Conservation (phyloP, 1,140 invertebrate species). For the Drosophila sturtevanti region DNA sequence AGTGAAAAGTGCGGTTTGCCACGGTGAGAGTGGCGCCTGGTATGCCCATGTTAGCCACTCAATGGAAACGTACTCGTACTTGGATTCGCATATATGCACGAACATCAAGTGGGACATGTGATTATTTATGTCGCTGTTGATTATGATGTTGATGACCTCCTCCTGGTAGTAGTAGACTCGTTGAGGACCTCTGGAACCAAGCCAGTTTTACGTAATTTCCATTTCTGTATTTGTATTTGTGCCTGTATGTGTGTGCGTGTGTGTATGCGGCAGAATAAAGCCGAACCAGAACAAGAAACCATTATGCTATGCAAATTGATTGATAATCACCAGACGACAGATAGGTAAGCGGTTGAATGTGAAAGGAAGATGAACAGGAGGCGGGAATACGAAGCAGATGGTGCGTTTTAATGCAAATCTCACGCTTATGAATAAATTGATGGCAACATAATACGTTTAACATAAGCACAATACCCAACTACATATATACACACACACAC, state of each 20-base stretch:
- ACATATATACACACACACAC: slow-evolving; percentile 31
- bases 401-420: slow-evolving; percentile 38
- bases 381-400: slow-evolving; percentile 13
- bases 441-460: slow-evolving; percentile 34
- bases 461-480: neutral
- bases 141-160: slow-evolving; percentile 65
- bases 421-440: slow-evolving; percentile 49
- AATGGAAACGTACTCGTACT: slow-evolving; percentile 41
- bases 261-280: neutral
- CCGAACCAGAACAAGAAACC: slow-evolving; percentile 16
- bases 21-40: slow-evolving; percentile 19
- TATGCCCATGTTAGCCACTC: slow-evolving; percentile 34
- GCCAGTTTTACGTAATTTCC: slow-evolving; percentile 39
- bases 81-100: slow-evolving; percentile 53
- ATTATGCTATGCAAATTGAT: slow-evolving; percentile 55
- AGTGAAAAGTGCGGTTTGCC: slow-evolving; percentile 43
- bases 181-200: slow-evolving; percentile 3
- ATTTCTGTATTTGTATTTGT: neutral
- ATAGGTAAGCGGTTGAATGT: slow-evolving; percentile 20
- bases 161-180: neutral
- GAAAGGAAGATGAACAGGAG: neutral
- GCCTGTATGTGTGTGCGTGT: slow-evolving; percentile 8
- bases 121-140: slow-evolving; percentile 70
- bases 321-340: slow-evolving; percentile 46
- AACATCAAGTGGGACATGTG: slow-evolving; percentile 56